phyloP scores from a whole-genome alignment of 2,797 vertebrate species.

The Nannoperca obscura region DNA sequence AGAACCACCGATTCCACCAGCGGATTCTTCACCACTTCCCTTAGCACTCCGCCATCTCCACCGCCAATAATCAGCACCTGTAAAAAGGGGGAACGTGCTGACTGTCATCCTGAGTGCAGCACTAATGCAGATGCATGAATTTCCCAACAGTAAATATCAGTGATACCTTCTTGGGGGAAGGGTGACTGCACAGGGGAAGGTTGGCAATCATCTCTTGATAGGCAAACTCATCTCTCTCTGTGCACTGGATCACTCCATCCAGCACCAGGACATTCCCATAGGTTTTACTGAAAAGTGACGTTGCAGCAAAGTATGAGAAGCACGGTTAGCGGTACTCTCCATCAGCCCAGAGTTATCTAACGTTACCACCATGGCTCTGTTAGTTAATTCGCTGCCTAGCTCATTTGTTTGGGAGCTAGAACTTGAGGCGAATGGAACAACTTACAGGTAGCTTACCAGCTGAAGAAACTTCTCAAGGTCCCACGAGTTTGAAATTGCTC shows the following conservation, averaged over 20 bases:
- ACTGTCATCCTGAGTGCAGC: rapidly evolving
- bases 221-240: slow-evolving; percentile 96
- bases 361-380: not conserved
- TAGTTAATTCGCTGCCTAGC: too few relatives aligned
- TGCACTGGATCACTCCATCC: slow-evolving; percentile 99
- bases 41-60: slow-evolving; percentile 94
- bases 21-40: slow-evolving; percentile 95
- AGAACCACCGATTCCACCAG: slow-evolving; percentile 94
- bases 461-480: not conserved
- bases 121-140: not conserved
- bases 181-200: slow-evolving; percentile 94
- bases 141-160: not conserved
- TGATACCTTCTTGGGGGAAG: slow-evolving; percentile 93
- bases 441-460: too few relatives aligned
- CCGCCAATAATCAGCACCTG: slow-evolving; percentile 98
- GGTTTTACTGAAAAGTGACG: slow-evolving; percentile 88
- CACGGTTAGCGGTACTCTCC: too few relatives aligned
- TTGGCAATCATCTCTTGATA: slow-evolving; percentile 99
- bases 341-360: not conserved
- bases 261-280: slow-evolving; percentile 97
- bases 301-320: not conserved
- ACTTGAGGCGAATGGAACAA: not conserved
- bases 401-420: not conserved
- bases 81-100: rapidly evolving
- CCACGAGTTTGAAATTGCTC: not conserved